Evolutionary conservation across 2,888 invertebrate genomes (phyloP), one percentile per base, ranked within the genome.

Genomic region (Apotomis betuletana): DNA sequence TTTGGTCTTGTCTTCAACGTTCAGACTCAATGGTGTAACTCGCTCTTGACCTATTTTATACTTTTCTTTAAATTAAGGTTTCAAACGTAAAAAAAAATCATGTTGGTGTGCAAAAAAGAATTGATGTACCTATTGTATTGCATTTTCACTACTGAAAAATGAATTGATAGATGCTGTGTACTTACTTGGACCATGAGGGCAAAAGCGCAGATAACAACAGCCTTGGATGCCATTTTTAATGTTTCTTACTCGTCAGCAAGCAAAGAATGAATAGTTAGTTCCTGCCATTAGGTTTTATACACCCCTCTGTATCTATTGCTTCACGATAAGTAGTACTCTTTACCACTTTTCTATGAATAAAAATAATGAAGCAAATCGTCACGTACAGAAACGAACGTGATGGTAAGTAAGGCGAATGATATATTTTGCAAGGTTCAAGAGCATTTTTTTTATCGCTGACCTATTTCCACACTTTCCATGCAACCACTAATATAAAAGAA

Each of bases 191-290:
- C 55, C 12, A 67, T 15, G 15, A 65, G 15, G 3, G 67, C 74
- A 41, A 73, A 27, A 63, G 69, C 67, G 70, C 68, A 72, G n/a
- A 75, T 51, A 64, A 75, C 55, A 10, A 75, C 41, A 5, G 27
- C 10, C 38, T 71, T 71, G 51, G 38, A 67, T 12, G 13, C 60
- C 71, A 71, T 71, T 58, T 62, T 67, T 4, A 4, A 55, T 4
- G 38, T 55, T n/a, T 36, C 2, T n/a, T 55, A 12, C 60, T 51
- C 10, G 51, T 15, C 4, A 27, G 5, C 57, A 12, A 44, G 51
- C 38, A n/a, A 38, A 38, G 67, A 55, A 59, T 67, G 51, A 15
- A n/a, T 12, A 2, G 5, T 3, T 10, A 27, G 8, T 0, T 8
- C 8, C 27, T 0, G 5, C 0, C 3, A 27, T 0, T 10, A 13